Base-by-base conservation (phyloP, 2,888 invertebrate genomes). In the Pristionchus maxplancki region DNA sequence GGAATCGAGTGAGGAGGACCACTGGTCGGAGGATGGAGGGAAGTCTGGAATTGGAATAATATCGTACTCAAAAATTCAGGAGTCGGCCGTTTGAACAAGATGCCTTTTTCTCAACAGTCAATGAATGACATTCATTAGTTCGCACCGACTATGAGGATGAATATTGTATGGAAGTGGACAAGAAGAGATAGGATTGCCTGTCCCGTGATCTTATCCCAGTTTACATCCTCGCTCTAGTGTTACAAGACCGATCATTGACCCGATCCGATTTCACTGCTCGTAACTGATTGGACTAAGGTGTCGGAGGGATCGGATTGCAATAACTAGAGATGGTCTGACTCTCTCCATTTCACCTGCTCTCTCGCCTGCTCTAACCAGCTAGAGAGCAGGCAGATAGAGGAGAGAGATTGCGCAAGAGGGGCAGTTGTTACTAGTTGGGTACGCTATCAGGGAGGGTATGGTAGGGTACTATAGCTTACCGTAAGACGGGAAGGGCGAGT, bases 271-370 rank as follows among this genome's bases (percentile, higher is more conserved):
- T 78, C 78, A 44, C 44, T 78, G 8, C 44, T 78, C 78, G 78
- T 44, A 78, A n/a, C n/a, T 48, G 78, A 17, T 78, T 48, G 67
- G 67, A 34, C 58, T 58, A 34, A 78, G 78, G 78, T 78, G 78
- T 78, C 78, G 17, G 34, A 48, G 44, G 13, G 78, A 48, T 78
- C 78, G 34, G 17, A 34, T 34, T 67, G 15, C 67, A 31, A 34
- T 67, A 58, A 58, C n/a, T 58, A 58, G 9, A n/a, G 24, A n/a
- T 58, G 8, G 6, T n/a, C n/a, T 58, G 58, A 58, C 17, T 71
- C 71, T 71, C 71, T 37, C 20, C 20, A 31, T 24, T 71, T 24
- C 40, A 9, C 37, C 8, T 71, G 13, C 24, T 37, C 71, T 71
- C 71, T 71, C 15, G 34, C 24, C 1, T 0, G 20, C 71, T 71